Evolutionary conservation across 2,797 vertebrate species (phyloP), one percentile per base, ranked within the genome.

Genomic region (Cyclopterus lumpus): DNA sequence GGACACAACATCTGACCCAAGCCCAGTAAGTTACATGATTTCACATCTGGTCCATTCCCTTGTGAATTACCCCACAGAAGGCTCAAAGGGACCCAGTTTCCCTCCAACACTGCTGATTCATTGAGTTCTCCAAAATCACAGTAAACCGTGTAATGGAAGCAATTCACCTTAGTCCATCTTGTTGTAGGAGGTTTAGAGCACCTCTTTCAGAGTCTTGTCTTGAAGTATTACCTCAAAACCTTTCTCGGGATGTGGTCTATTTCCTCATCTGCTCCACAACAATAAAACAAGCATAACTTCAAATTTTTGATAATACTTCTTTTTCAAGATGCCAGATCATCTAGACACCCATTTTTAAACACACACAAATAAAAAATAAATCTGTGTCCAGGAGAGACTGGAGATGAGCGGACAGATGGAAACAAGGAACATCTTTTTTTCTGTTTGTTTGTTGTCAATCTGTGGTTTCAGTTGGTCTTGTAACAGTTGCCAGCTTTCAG

Each of bases 401-500:
- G 48, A 80, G 76, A 85, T 87, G 75, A 83, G 36, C 36, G 24
- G 67, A 81, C 5, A 22, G 61, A 88, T 85, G 80, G 83, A 79
- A 28, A 79, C 69, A 70, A 86, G 79, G 69, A 73, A 59, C 44
- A 75, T 12, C 38, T 40, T 75, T 83, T 78, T 72, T 54, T 67
- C 68, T 74, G 61, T 73, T 61, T 26, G 30, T 58, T 67, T 53
- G 42, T 81, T 69, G 58, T 79, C 24, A 16, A 38, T 83, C 38
- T 51, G 73, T 71, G 62, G 74, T 65, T 77, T 78, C 59, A 66
- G 74, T 69, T 55, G 65, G 60, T 77, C 72, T 71, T 85, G 57
- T 71, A 26, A 3, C 2, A 18, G 15, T 36, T 40, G 38, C 12
- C 14, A 2, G 42, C 71, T 84, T 88, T 98, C 26, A 99, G 95